phyloP scores from a whole-genome alignment of 2,888 invertebrate species.

The Morpho helenor region DNA sequence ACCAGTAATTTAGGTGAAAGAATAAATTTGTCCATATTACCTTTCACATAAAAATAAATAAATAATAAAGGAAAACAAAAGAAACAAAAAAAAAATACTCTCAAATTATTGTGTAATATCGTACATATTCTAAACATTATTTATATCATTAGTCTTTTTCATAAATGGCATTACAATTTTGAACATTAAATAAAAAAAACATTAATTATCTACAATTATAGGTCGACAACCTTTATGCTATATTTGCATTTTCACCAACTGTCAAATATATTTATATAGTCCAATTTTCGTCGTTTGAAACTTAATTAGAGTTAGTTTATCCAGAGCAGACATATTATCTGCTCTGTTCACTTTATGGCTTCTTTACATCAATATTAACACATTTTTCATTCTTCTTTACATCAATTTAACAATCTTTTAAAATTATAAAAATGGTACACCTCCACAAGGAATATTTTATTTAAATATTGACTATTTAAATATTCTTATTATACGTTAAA shows the following conservation, averaged over 20 bases:
- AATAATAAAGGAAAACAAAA: conserved; percentile 35
- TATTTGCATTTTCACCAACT: conserved; percentile 7
- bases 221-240: conserved; percentile 5
- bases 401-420: too few relatives aligned
- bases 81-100: conserved; percentile 34
- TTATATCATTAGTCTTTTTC: conserved; percentile 72
- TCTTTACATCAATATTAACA: too few relatives aligned
- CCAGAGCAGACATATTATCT: too few relatives aligned
- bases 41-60: conserved; percentile 24
- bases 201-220: conserved; percentile 37
- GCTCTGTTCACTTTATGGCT: too few relatives aligned
- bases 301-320: too few relatives aligned
- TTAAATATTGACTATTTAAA: too few relatives aligned
- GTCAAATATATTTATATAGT: conserved; percentile 15
- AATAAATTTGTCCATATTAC: not conserved
- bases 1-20: too few relatives aligned
- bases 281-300: too few relatives aligned
- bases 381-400: too few relatives aligned
- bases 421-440: too few relatives aligned
- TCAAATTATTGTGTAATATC: conserved; percentile 49
- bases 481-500: too few relatives aligned
- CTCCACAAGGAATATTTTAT: too few relatives aligned
- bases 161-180: conserved; percentile 74
- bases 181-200: conserved; percentile 61
- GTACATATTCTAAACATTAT: conserved; percentile 42